Evolutionary conservation across 2,888 invertebrate genomes (phyloP).

Genomic region (Gymnocheta viridis): DNA sequence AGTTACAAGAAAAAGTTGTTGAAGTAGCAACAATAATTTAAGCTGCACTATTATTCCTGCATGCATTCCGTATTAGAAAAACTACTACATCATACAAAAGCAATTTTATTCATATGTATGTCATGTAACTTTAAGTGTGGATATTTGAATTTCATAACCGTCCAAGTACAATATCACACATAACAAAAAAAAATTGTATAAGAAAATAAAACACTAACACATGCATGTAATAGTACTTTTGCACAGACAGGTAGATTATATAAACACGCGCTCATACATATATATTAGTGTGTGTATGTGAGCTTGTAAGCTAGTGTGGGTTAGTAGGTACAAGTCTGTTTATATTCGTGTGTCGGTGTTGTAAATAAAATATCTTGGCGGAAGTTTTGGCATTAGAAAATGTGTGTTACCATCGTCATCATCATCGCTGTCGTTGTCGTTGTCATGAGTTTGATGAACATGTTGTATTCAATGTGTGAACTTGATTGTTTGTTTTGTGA

Average conservation of each 20-base stretch:
- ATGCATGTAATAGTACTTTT: conserved; percentile 20
- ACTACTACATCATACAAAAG: conserved; percentile 45
- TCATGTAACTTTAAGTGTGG: conserved; percentile 63
- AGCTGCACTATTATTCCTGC: conserved; percentile 9
- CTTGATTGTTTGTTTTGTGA: conserved; percentile 62
- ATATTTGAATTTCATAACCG: conserved; percentile 63
- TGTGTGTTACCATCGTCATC: conserved; percentile 58
- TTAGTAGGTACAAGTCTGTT: background rate
- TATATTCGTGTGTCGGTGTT: conserved; percentile 8
- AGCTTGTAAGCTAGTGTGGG: background rate
- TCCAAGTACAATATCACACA: conserved; percentile 11
- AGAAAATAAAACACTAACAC: background rate
- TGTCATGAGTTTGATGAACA: conserved; percentile 20
- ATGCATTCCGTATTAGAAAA: conserved; percentile 10
- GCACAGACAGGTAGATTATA: conserved; percentile 1
- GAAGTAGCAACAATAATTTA: conserved; percentile 13
- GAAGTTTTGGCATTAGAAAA: conserved; percentile 59
- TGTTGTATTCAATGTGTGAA: conserved; percentile 56
- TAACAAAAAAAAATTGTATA: background rate
- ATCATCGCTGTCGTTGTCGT: conserved; percentile 7
- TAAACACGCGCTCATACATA: background rate
- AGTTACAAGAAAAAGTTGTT: background rate
- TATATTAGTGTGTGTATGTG: background rate
- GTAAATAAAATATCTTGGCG: conserved; percentile 56
- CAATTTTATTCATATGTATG: conserved; percentile 56